Evolutionary conservation across 2,888 invertebrate genomes (phyloP), one percentile per base, ranked within the genome.

Genomic region (Chymomyza fuscimana): DNA sequence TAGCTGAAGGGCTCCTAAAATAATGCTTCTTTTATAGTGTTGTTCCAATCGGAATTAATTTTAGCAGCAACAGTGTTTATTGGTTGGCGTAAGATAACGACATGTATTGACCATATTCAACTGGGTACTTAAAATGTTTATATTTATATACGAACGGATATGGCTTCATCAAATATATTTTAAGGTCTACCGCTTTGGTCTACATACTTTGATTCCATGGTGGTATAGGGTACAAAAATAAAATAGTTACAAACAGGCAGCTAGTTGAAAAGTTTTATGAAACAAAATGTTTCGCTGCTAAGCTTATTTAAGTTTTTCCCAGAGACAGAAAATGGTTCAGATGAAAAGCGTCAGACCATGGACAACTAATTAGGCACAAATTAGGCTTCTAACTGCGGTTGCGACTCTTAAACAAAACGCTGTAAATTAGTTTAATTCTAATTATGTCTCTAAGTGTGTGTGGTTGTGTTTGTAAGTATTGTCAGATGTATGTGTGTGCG

Each of bases 341-440:
- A 10, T 10, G 12, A 46, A 46, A 46, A 46, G 40, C 40, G 40
- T 10, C 40, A 46, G 40, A 46, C 12, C 40, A 46, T 12, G 40
- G 40, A 46, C 40, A 46, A 46, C 40, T 46, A 46, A 81, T 82
- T 81, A 76, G 67, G 72, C 78, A 66, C 78, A 76, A 82, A 81
- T 81, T 81, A 82, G 74, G 60, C 78, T 74, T 67, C 78, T 71
- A 73, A 82, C 73, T 76, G 78, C 70, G 72, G 65, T 65, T 65
- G 40, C 40, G 52, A 22, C 29, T 58, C 58, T 22, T 7, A 19
- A 54, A 54, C 52, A 19, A 54, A 19, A 16, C 74, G 58, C 25
- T 74, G 65, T 70, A 76, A 80, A 81, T 81, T 76, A 76, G 72
- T 72, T 78, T 69, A 72, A 75, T 65, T 80, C 77, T 74, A 74